Evolutionary conservation across 2,888 invertebrate species (phyloP).

Genomic region (Latrodectus hesperus): DNA sequence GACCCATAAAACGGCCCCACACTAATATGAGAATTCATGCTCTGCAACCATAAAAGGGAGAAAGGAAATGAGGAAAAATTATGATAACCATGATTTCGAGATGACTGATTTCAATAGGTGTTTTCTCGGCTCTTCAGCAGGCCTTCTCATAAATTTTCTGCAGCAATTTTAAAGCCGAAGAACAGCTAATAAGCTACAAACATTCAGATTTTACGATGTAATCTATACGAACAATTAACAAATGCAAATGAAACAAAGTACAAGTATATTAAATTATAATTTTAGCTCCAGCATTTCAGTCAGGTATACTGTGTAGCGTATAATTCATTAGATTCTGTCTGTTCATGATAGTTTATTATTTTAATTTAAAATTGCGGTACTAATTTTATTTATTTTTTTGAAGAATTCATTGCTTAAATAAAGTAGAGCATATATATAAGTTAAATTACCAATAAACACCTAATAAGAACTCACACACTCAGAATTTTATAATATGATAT

Average conservation of each 20-base stretch:
- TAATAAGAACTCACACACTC: too few relatives aligned
- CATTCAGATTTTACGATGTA: too few relatives aligned
- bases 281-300: background rate
- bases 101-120: slow-evolving; percentile 63
- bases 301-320: background rate
- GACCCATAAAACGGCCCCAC: slow-evolving; percentile 44
- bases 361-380: too few relatives aligned
- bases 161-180: background rate
- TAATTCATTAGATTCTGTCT: too few relatives aligned
- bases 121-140: slow-evolving; percentile 37
- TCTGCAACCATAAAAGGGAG: slow-evolving; percentile 2
- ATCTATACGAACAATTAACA: too few relatives aligned
- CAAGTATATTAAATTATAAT: slow-evolving; percentile 24
- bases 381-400: too few relatives aligned
- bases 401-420: too few relatives aligned
- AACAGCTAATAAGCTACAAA: too few relatives aligned
- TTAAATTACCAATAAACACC: too few relatives aligned
- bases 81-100: slow-evolving; percentile 60
- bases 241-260: background rate
- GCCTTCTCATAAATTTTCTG: background rate
- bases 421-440: too few relatives aligned
- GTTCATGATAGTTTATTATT: too few relatives aligned
- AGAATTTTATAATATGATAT: too few relatives aligned
- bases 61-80: background rate
- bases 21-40: slow-evolving; percentile 17